These are phyloP conservation scores for Alcedo quadribrachys DNA, from an alignment of 2,797 vertebrate genomes.

Conservation along the genomic window DNA sequence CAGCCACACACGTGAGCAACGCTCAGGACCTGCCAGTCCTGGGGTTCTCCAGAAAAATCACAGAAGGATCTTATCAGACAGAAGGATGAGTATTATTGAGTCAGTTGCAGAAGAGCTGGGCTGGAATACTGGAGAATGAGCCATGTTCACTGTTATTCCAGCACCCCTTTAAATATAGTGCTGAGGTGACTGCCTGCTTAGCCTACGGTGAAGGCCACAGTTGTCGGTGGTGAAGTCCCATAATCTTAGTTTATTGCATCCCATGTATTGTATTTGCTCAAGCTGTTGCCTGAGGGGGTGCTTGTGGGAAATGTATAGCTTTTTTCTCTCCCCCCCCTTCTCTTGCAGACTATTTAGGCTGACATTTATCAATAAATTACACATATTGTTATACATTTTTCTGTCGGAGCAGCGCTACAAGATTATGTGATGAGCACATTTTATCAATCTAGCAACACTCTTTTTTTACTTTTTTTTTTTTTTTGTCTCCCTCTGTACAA, in stretches of 20 bases:
- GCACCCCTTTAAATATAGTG: conserved; percentile 60
- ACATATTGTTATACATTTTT: conserved; percentile 71
- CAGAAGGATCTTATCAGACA: not conserved
- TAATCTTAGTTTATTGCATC: conserved; percentile 72
- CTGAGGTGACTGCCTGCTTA: conserved; percentile 68
- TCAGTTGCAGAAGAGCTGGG: not conserved
- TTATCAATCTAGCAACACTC: conserved; percentile 37
- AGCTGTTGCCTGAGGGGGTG: conserved; percentile 70
- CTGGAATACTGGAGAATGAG: not conserved
- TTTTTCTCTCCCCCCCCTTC: conserved; percentile 29
- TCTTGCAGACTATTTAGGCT: conserved; percentile 60
- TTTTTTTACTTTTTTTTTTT: not conserved
- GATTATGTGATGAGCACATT: conserved; percentile 65
- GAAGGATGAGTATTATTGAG: not conserved
- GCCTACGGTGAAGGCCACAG: conserved; percentile 66
- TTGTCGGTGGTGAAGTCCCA: conserved; percentile 55
- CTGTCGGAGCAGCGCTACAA: conserved; percentile 16
- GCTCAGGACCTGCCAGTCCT: not conserved
- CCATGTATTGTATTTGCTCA: conserved; percentile 68
- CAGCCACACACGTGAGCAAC: fast-evolving
- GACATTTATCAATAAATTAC: conserved; percentile 74
- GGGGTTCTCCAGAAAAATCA: not conserved
- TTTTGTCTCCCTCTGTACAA: not conserved
- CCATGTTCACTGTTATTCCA: conserved; percentile 37
- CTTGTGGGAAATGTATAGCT: conserved; percentile 72